Conservation (phyloP, 2,797 vertebrate species). For the Antrozous pallidus region DNA sequence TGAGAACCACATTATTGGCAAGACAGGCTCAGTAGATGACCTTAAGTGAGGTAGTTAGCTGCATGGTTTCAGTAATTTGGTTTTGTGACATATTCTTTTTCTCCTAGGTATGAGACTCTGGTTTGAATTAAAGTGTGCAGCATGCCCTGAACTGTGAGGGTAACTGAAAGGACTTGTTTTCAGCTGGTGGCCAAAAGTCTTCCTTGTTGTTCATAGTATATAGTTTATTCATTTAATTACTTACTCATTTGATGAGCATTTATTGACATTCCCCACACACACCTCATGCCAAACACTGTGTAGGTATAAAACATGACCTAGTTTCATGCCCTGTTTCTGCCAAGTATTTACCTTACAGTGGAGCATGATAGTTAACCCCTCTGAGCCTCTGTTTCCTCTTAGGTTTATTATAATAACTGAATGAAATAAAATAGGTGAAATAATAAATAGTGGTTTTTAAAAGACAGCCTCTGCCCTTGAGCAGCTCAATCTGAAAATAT, state of each 20-base stretch:
- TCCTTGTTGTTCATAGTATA: not conserved
- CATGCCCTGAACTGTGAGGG: not conserved
- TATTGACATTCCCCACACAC: not conserved
- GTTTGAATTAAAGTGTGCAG: slow-evolving; percentile 34
- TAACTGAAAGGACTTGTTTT: slow-evolving; percentile 1
- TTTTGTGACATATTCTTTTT: not conserved
- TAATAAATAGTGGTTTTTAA: not conserved
- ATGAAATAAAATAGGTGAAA: not conserved
- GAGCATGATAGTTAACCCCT: not conserved
- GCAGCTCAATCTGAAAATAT: not conserved
- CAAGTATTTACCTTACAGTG: not conserved
- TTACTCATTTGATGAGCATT: not conserved
- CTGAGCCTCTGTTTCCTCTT: not conserved
- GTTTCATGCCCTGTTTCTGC: slow-evolving; percentile 31
- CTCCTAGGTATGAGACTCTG: not conserved
- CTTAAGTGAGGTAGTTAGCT: not conserved
- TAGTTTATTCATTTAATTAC: not conserved
- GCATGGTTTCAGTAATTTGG: not conserved
- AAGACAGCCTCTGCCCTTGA: not conserved
- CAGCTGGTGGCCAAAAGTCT: not conserved
- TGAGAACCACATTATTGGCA: not conserved
- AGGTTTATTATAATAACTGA: not conserved
- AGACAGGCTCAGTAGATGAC: not conserved
- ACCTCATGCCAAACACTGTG: not conserved
- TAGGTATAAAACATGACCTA: slow-evolving; percentile 3